Conservation (phyloP, 2,797 vertebrate genomes). For the Dipus sagitta region DNA sequence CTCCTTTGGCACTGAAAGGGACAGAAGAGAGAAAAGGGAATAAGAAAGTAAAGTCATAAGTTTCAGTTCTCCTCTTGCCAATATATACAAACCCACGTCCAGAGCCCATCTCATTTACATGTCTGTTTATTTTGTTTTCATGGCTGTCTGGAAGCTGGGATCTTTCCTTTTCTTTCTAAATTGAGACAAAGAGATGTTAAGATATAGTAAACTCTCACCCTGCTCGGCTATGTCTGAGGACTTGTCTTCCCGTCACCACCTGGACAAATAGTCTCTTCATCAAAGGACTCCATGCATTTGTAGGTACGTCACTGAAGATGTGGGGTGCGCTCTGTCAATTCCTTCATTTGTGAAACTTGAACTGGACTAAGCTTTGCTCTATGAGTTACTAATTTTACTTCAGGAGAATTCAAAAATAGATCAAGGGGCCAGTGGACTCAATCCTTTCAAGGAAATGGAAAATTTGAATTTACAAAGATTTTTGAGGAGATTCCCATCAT, state of each 20-base stretch:
- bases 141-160: conserved; percentile 85
- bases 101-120: conserved; percentile 88
- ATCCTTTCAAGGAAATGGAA: not conserved
- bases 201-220: conserved; percentile 70
- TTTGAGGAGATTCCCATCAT: not conserved
- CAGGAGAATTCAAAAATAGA: conserved; percentile 3
- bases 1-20: conserved; percentile 70
- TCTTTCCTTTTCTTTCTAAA: conserved; percentile 64
- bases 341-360: not conserved
- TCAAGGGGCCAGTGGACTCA: no score
- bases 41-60: conserved; percentile 80
- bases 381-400: conserved; percentile 4
- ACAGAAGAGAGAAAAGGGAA: conserved; percentile 57
- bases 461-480: not conserved
- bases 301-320: not conserved
- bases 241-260: not conserved
- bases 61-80: conserved; percentile 85
- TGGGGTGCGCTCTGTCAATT: not conserved
- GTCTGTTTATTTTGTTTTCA: conserved; percentile 87
- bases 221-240: conserved; percentile 20
- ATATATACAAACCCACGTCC: conserved; percentile 85
- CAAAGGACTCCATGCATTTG: not conserved
- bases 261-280: not conserved
- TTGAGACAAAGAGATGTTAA: conserved; percentile 81
- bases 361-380: not conserved